These are phyloP conservation scores for Cliona cf. orientalis DNA, from an alignment of 37 sponge, comb jelly and placozoan species.

Conservation along the genomic window DNA sequence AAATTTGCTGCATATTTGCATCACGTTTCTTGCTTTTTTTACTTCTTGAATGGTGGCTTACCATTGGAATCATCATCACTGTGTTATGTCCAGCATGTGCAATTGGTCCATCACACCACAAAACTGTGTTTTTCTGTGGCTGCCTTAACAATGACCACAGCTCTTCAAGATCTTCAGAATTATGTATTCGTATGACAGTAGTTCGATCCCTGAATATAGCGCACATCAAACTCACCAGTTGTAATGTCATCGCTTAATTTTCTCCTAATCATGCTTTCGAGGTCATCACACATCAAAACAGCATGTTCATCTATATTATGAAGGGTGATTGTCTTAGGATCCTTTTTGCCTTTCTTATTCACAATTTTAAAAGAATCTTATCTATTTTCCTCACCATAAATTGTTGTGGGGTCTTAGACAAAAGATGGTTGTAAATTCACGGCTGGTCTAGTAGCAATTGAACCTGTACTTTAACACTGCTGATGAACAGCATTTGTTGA, in stretches of 20 bases:
- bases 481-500: background rate
- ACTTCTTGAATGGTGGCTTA: background rate
- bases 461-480: background rate
- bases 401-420: background rate
- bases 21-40: conserved; percentile 8
- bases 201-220: conserved; percentile 25
- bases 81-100: background rate
- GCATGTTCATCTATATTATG: conserved; percentile 8
- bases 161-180: conserved; percentile 11
- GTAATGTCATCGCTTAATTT: conserved; percentile 21
- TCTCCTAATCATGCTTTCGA: conserved; percentile 7
- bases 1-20: background rate
- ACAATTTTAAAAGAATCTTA: conserved; percentile 6
- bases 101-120: conserved; percentile 42
- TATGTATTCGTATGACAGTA: conserved; percentile 17
- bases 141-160: conserved; percentile 2
- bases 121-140: background rate
- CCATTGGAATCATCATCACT: background rate
- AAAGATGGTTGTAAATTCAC: background rate
- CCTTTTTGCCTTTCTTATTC: background rate
- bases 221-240: conserved; percentile 28
- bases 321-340: conserved; percentile 1
- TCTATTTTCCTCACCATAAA: background rate
- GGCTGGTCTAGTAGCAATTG: background rate
- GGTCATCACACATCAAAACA: conserved; percentile 1